Conservation (phyloP, 2,113 vertebrate species). For the Acrocephalus arundinaceus region DNA sequence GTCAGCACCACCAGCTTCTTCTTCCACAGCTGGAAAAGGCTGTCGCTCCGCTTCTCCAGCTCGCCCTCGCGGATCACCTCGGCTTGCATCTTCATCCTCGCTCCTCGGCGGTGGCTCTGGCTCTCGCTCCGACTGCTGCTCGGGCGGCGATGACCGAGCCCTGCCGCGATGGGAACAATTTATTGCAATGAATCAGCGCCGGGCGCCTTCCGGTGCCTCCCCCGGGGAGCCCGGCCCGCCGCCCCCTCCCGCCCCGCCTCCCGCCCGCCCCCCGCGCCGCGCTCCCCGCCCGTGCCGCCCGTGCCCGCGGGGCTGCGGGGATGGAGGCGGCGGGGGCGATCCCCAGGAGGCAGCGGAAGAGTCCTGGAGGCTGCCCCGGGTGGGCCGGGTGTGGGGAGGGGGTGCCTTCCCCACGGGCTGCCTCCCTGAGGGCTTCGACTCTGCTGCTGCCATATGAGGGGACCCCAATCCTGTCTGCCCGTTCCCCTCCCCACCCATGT, state of each 20-base stretch:
- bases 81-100: conserved; percentile 81
- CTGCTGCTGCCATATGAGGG: neutral
- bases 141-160: neutral
- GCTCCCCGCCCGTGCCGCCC: neutral
- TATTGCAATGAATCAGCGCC: conserved; percentile 62
- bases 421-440: neutral
- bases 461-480: accelerated
- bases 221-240: neutral
- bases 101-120: neutral
- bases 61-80: conserved; percentile 89
- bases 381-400: neutral
- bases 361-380: neutral
- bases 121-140: neutral
- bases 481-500: accelerated
- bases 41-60: conserved; percentile 95
- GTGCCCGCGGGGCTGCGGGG: neutral
- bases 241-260: no score
- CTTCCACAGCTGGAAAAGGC: conserved; percentile 94
- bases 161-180: neutral
- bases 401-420: neutral
- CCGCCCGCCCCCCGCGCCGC: neutral
- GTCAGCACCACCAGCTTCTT: conserved; percentile 93
- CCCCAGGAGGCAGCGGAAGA: no score
- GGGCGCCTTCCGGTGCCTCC: conserved; percentile 51
- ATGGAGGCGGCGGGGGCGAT: no score